Evolutionary conservation across 2,888 invertebrate species (phyloP).

Genomic region (Drosophila pseudotakahashii): DNA sequence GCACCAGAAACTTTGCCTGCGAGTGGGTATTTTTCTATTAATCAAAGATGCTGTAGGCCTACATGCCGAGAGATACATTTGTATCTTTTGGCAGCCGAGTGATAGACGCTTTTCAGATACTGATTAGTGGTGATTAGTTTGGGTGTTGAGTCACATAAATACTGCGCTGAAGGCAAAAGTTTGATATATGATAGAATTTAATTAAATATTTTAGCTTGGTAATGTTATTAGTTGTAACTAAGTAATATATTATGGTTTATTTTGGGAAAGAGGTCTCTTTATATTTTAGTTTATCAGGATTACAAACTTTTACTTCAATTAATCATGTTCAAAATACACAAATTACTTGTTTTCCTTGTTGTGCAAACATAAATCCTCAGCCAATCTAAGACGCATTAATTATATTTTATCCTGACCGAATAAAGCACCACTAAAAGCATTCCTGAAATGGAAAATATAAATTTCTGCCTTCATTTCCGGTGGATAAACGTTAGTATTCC

Average conservation of each 20-base stretch:
- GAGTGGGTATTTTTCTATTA: conserved; percentile 51
- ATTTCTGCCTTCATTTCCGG: conserved; percentile 34
- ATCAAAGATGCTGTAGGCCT: conserved; percentile 23
- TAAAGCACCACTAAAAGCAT: conserved; percentile 33
- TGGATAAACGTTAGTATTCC: conserved; percentile 15
- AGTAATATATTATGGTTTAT: no score
- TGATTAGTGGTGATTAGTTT: conserved; percentile 30
- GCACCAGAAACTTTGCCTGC: conserved; percentile 21
- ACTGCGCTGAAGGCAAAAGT: conserved; percentile 14
- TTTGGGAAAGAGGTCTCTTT: no score
- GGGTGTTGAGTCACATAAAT: conserved; percentile 14
- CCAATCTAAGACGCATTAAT: conserved; percentile 60
- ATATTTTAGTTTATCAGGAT: background rate
- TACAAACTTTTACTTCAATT: background rate
- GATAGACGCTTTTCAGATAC: conserved; percentile 9
- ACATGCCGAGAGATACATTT: conserved; percentile 33
- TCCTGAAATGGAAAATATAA: conserved; percentile 13
- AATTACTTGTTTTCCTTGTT: background rate
- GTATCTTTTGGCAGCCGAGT: conserved; percentile 34
- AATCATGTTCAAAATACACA: background rate
- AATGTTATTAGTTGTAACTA: no score
- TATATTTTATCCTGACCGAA: conserved; percentile 40
- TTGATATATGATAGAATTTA: background rate
- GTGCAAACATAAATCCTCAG: background rate
- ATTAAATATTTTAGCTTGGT: no score